Percentiles rank a stretch among this genome's conserved stretches.
Conservation (phyloP, 2,797 vertebrate species). For the Melanitta fusca region DNA sequence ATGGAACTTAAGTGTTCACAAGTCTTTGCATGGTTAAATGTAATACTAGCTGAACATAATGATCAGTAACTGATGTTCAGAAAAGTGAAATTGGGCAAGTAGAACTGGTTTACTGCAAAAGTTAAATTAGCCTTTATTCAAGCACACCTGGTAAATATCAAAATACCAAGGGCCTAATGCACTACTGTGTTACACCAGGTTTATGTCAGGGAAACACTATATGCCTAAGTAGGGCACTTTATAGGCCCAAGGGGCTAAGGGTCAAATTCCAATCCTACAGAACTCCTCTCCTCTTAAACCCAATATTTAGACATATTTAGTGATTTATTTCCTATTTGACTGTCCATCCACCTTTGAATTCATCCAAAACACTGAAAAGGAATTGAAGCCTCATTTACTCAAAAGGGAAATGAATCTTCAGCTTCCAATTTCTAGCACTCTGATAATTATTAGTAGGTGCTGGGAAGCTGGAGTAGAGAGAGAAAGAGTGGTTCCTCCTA, state of each 20-base stretch:
- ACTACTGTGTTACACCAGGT: neutral
- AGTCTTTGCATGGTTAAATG: rapidly evolving
- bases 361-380: neutral
- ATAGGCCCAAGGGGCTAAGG: neutral
- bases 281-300: neutral
- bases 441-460: neutral
- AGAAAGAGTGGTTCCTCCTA: neutral
- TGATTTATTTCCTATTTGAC: neutral
- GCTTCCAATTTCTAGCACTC: neutral
- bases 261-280: neutral
- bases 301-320: neutral
- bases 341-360: neutral
- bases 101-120: neutral
- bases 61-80: neutral
- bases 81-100: neutral
- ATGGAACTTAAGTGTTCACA: rapidly evolving
- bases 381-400: neutral
- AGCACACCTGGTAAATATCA: constrained; percentile 29
- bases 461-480: neutral
- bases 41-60: neutral
- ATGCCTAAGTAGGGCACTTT: neutral
- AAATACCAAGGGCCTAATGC: neutral
- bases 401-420: neutral
- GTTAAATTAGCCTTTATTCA: neutral
- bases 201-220: constrained; percentile 2